A percentile compares a stretch with the other conserved stretches of the same genome.
Conservation (phyloP, 2,888 invertebrate species). For the Calameuta filiformis region DNA sequence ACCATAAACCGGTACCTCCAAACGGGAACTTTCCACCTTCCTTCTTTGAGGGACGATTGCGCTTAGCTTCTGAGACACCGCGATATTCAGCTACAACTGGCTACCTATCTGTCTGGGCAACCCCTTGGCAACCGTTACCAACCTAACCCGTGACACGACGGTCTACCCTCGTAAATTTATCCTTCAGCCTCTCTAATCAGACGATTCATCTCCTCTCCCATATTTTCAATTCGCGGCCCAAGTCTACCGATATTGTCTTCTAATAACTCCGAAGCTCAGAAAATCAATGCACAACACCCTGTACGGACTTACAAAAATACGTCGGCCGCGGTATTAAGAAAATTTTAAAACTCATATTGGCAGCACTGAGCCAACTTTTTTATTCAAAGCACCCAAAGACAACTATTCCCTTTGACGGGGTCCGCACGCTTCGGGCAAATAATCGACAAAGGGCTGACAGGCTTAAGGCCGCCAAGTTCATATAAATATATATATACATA, state of each 20-base stretch:
- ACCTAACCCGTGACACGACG: background rate
- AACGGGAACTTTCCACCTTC: slow-evolving; percentile 6
- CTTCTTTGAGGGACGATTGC: slow-evolving; percentile 8
- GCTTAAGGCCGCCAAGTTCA: background rate
- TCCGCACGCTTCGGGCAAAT: background rate
- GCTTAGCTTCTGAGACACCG: background rate
- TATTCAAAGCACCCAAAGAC: background rate
- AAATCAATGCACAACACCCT: background rate
- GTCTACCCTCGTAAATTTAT: background rate
- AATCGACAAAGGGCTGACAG: background rate
- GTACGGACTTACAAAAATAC: background rate
- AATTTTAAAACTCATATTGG: background rate
- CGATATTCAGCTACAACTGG: background rate
- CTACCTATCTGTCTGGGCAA: background rate
- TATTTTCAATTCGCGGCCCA: background rate
- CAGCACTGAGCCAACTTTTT: background rate
- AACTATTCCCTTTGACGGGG: background rate
- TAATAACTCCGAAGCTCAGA: background rate
- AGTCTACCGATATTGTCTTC: background rate
- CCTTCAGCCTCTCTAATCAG: background rate
- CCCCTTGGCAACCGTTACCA: background rate
- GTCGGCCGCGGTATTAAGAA: background rate
- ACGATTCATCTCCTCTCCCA: background rate
- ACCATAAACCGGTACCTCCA: slow-evolving; percentile 1
- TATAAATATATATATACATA: background rate